Evolutionary conservation across 2,888 invertebrate genomes (phyloP), one percentile per base, ranked within the genome.

Genomic region (Temnothorax rugatulus): DNA sequence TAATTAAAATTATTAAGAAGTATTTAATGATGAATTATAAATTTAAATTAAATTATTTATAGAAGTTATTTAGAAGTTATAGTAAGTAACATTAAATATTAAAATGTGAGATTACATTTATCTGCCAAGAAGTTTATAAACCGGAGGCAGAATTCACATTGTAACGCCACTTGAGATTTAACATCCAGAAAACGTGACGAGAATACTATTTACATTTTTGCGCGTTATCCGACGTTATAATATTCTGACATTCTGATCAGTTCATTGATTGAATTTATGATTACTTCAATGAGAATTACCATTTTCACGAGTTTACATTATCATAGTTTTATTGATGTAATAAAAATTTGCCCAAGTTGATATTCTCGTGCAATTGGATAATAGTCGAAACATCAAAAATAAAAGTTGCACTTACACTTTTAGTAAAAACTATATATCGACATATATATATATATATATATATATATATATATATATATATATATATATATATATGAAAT

Each of bases 401-500:
- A 57, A 9, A 41, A 69, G 3, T 59, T 29, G 25, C 8, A 29
- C 4, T 29, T 74, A 13, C 8, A 4, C 13, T 44, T 74, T 41
- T 44, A 74, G 2, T 29, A n/a, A 57, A 13, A 29, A 52, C 59
- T 2, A 15, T 29, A 59, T 11, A 3, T 41, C 0, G n/a, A 29
- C 18, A 29, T 29, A 29, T n/a, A n/a, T n/a, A n/a, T n/a, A n/a
- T n/a, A n/a, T n/a, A n/a, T n/a, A n/a, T n/a, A n/a, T n/a, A n/a
- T n/a, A n/a, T n/a, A n/a, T n/a, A n/a, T n/a, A n/a, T n/a, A n/a
- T n/a, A n/a, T n/a, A n/a, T n/a, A n/a, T n/a, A n/a, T n/a, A n/a
- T n/a, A n/a, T n/a, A n/a, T n/a, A n/a, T n/a, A n/a, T n/a, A 59
- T 11, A 74, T 41, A 41, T 64, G 15, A 44, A 66, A 66, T 63